phyloP scores from a whole-genome alignment of 2,888 invertebrate genomes.

The Sarcophaga caerulescens region DNA sequence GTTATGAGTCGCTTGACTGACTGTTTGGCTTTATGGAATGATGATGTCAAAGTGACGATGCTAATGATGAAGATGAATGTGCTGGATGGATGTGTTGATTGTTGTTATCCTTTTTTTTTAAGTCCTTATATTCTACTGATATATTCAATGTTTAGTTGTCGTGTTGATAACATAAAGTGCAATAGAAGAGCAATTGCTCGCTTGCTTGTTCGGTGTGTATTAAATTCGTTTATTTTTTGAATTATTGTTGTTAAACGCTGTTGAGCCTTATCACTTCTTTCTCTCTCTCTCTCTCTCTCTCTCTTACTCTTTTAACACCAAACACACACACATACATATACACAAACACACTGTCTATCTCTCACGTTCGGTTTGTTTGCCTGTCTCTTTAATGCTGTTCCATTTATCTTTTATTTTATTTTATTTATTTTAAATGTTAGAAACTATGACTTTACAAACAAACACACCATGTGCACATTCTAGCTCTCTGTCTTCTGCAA shows the following conservation, averaged over 20 bases:
- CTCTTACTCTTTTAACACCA: too few species aligned
- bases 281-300: not conserved
- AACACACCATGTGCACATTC: conserved; percentile 33
- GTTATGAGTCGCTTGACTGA: not conserved
- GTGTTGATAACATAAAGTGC: conserved; percentile 32
- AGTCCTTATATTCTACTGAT: conserved; percentile 39
- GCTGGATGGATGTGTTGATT: not conserved
- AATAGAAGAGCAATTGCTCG: not conserved
- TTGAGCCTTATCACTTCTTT: conserved; percentile 23
- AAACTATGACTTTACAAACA: conserved; percentile 20
- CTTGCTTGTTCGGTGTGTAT: conserved; percentile 7
- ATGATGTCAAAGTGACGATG: not conserved
- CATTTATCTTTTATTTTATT: not conserved
- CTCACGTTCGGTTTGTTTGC: not conserved
- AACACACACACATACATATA: too few species aligned
- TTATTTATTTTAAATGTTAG: not conserved
- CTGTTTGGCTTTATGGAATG: not conserved
- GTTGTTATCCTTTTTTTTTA: not conserved
- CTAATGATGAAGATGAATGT: not conserved
- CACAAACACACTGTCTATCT: not conserved
- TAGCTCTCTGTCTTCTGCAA: conserved; percentile 17
- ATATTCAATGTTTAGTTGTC: conserved; percentile 20
- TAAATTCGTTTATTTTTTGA: conserved; percentile 25
- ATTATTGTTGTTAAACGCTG: conserved; percentile 3
- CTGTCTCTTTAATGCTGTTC: not conserved